Conservation (phyloP, 2,888 invertebrate species). For the Strigamia crassipes region DNA sequence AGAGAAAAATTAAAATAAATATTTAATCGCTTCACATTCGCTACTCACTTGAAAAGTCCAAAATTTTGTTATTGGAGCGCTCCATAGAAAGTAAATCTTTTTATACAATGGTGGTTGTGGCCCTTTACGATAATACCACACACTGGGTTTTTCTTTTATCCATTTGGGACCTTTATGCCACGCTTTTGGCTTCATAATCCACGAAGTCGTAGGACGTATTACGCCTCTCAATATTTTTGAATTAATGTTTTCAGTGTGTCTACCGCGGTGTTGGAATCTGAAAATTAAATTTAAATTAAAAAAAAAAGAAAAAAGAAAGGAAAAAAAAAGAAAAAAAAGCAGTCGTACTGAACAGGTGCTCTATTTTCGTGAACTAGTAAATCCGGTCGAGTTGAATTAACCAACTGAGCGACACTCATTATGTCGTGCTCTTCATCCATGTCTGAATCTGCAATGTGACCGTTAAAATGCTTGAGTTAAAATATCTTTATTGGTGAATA, state of each 20-base stretch:
- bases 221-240: not conserved
- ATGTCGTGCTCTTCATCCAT: not conserved
- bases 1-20: not conserved
- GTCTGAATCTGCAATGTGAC: not conserved
- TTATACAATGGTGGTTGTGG: conserved; percentile 52
- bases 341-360: not conserved
- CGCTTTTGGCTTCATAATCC: conserved; percentile 44
- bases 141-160: conserved; percentile 41
- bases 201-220: conserved; percentile 29
- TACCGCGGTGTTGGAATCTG: not conserved
- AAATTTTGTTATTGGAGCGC: conserved; percentile 60
- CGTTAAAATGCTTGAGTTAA: not conserved
- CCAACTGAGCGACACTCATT: not conserved
- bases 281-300: not conserved
- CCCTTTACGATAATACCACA: conserved; percentile 43
- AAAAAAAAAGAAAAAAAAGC: too few relatives aligned
- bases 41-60: conserved; percentile 56
- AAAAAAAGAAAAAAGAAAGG: too few relatives aligned
- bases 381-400: conserved; percentile 2
- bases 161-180: conserved; percentile 39
- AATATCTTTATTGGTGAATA: not conserved
- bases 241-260: not conserved
- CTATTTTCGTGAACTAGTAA: not conserved
- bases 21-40: not conserved
- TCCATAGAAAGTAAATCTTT: conserved; percentile 57